Conservation (phyloP, 2,113 vertebrate species). For the Morone saxatilis region DNA sequence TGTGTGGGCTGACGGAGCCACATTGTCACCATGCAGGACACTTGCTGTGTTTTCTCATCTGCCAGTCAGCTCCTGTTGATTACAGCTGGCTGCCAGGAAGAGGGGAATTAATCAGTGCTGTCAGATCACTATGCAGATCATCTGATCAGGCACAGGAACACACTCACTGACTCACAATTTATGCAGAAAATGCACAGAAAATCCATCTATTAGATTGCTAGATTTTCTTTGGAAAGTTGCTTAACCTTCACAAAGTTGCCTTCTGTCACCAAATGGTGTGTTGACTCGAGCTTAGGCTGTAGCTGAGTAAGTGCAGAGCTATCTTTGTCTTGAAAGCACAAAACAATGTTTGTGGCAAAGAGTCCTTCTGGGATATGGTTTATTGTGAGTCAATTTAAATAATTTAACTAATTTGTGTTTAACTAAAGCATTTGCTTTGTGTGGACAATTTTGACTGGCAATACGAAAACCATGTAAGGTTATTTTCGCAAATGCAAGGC, state of each 20-base stretch:
- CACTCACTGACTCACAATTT: conserved; percentile 50
- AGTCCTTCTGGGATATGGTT: conserved; percentile 17
- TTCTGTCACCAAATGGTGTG: conserved; percentile 39
- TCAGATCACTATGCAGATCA: conserved; percentile 68
- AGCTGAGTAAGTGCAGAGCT: neutral
- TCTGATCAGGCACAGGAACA: conserved; percentile 60
- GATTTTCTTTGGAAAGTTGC: conserved; percentile 45
- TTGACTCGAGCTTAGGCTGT: conserved; percentile 14
- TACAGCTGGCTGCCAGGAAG: conserved; percentile 75
- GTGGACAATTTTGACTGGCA: neutral
- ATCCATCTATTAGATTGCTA: conserved; percentile 40
- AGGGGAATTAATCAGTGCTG: conserved; percentile 73
- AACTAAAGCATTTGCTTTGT: conserved; percentile 5
- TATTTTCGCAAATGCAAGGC: neutral
- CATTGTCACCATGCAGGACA: conserved; percentile 64
- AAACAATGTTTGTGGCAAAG: conserved; percentile 14
- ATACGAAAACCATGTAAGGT: neutral
- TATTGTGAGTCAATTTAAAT: conserved; percentile 20
- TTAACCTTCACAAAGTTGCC: conserved; percentile 60
- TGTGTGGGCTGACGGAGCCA: conserved; percentile 48
- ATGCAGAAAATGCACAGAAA: conserved; percentile 51
- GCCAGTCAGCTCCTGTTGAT: conserved; percentile 79
- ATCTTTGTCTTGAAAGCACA: conserved; percentile 13
- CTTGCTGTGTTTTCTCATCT: conserved; percentile 77
- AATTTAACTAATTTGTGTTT: conserved; percentile 14